Conservation (phyloP, 2,113 vertebrate genomes). For the Penelope pileata region DNA sequence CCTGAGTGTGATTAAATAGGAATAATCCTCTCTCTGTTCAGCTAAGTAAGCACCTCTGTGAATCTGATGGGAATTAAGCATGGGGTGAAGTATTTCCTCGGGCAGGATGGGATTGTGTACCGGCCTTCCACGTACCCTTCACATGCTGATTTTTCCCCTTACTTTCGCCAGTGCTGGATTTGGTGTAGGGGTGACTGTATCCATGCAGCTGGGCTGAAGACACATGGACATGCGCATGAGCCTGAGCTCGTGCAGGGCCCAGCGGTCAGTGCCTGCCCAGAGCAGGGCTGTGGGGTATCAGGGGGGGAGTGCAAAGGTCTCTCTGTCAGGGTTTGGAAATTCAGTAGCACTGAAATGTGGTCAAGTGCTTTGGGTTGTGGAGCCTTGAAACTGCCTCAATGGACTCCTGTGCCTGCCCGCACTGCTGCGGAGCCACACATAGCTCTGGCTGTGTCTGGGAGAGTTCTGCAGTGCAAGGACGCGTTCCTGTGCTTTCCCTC, state of each 20-base stretch:
- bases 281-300: background rate
- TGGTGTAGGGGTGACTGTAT: background rate
- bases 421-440: background rate
- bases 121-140: background rate
- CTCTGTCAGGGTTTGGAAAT: background rate
- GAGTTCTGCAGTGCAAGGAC: background rate
- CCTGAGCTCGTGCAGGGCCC: background rate
- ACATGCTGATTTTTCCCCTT: background rate
- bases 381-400: background rate
- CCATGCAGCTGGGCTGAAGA: background rate
- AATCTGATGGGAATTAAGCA: background rate
- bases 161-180: background rate
- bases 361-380: background rate
- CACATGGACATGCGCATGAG: background rate
- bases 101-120: background rate
- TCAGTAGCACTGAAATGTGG: background rate
- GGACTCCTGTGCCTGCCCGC: background rate
- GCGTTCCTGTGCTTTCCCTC: background rate
- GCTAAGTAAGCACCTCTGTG: constrained; percentile 7
- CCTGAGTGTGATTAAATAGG: constrained; percentile 33
- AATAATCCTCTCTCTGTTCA: constrained; percentile 41
- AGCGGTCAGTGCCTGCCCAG: background rate
- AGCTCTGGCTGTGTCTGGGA: background rate
- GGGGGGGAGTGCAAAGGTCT: background rate
- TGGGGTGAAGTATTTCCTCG: background rate